A percentile compares a stretch with the other conserved stretches of the same genome.
Conservation (phyloP, 2,113 vertebrate genomes). For the Coptodon bakossiorum region DNA sequence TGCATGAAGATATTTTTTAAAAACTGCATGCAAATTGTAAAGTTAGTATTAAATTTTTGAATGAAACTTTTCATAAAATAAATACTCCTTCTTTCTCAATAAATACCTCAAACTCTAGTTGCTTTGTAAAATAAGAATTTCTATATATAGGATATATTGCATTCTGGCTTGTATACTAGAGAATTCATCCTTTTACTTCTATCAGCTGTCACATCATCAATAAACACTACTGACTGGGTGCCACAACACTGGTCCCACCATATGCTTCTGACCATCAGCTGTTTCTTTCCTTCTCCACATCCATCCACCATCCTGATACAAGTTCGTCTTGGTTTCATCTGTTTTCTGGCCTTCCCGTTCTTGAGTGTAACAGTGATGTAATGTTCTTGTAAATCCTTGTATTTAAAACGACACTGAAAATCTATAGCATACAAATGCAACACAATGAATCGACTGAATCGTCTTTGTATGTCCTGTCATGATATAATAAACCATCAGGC, state of each 20-base stretch:
- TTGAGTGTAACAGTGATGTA: neutral
- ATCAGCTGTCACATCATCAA: neutral
- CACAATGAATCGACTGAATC: neutral
- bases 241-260: neutral
- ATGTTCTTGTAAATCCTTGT: neutral
- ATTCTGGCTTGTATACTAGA: neutral
- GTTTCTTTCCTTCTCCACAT: neutral
- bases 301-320: neutral
- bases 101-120: neutral
- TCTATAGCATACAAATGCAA: fast-evolving
- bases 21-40: neutral
- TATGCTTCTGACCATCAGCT: neutral
- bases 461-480: fast-evolving
- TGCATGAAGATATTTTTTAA: neutral
- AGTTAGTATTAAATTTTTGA: neutral
- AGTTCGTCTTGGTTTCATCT: neutral
- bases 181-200: neutral
- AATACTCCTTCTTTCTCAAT: neutral
- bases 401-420: neutral
- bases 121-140: neutral
- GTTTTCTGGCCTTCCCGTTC: neutral
- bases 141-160: neutral
- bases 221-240: neutral
- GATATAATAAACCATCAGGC: neutral
- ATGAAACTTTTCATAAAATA: neutral